Evolutionary conservation across 2,888 invertebrate species (phyloP), one percentile per base, ranked within the genome.

Genomic region (Pseudococcus viburni): DNA sequence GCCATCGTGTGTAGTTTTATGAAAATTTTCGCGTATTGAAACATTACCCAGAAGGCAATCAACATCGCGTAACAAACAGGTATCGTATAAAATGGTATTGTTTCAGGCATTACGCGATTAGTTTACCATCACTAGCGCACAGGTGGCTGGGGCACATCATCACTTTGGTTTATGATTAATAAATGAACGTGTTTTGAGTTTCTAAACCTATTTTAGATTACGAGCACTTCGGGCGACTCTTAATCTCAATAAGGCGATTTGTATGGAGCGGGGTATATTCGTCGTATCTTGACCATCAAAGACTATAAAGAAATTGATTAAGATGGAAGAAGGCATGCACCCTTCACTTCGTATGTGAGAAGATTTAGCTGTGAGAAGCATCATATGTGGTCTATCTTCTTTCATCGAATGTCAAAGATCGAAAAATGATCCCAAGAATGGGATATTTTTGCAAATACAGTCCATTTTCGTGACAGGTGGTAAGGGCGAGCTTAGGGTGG

Each of bases 11-110:
- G 19, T 6, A 9, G 19, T n/a, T 19, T 59, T 9, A 19, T 59
- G 59, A 59, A n/a, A 59, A 59, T 19, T 59, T 59, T 59, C 12
- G n/a, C 59, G 19, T 59, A 59, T 33, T 73, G 15, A 26, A 73
- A 33, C 33, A 26, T 26, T 73, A 73, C 68, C 68, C 22, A 73
- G 68, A 73, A 73, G 33, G 68, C 68, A 73, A 73, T 59, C 59
- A 59, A 59, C 19, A 33, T 22, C 19, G 19, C 19, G 59, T 59
- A 73, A 73, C 12, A 73, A 73, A 33, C 68, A 73, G 15, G 26
- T 33, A 73, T 26, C 26, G 26, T 15, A 73, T 33, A 26, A 73
- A 73, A 73, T 15, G 26, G 68, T 73, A 73, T 73, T 73, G 68
- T 73, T 73, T 26, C 33, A 73, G 26, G 68, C 33, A 73, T 15